phyloP scores from a whole-genome alignment of 2,888 invertebrate species.

The Quadroppia sp. region DNA sequence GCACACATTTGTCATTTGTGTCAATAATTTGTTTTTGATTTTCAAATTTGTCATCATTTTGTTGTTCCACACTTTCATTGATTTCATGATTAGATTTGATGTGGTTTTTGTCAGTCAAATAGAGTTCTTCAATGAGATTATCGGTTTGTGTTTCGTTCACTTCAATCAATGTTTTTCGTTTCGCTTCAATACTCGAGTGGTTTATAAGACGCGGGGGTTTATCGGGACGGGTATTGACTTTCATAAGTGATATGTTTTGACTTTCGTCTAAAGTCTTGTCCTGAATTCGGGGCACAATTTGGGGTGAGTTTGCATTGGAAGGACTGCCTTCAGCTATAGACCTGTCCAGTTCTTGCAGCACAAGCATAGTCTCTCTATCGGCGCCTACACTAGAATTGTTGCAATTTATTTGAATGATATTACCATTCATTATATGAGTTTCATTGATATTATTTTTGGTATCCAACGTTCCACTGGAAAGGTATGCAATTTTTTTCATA shows the following conservation, averaged over 20 bases:
- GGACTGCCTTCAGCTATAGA: constrained; percentile 42
- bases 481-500: constrained; percentile 17
- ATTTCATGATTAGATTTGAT: neutral
- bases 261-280: neutral
- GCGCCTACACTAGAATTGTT: neutral
- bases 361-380: constrained; percentile 42
- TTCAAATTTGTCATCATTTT: neutral
- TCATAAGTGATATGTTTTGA: neutral
- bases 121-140: constrained; percentile 47
- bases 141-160: constrained; percentile 45
- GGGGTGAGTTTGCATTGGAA: constrained; percentile 10
- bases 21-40: neutral
- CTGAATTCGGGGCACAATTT: constrained; percentile 12
- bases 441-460: neutral
- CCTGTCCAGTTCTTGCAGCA: constrained; percentile 40
- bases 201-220: constrained; percentile 23
- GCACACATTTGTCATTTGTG: neutral
- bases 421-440: neutral
- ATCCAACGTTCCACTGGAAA: neutral
- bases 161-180: constrained; percentile 6
- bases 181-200: neutral
- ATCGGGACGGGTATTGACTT: neutral
- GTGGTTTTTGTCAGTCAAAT: constrained; percentile 33
- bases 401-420: neutral
- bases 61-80: neutral